Conservation (phyloP, 2,113 vertebrate genomes). For the Chelonoidis abingdonii region DNA sequence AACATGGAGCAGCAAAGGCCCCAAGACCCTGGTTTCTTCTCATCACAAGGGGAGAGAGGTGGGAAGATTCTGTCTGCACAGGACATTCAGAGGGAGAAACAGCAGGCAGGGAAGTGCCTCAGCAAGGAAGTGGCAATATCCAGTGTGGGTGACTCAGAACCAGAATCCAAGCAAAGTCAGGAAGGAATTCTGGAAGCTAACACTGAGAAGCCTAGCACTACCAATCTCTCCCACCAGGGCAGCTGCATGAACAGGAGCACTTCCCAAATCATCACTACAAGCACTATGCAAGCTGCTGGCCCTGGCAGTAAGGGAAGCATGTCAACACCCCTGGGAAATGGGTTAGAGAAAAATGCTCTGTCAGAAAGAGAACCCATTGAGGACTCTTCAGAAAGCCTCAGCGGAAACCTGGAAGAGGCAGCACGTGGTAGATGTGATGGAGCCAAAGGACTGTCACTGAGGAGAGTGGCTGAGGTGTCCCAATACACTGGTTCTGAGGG, state of each 20-base stretch:
- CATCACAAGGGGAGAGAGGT: neutral
- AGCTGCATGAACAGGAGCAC: neutral
- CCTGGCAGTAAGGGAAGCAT: neutral
- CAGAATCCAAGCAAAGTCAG: slow-evolving; percentile 6
- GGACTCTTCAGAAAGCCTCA: neutral
- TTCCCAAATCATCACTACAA: slow-evolving; percentile 13
- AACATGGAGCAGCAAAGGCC: slow-evolving; percentile 31
- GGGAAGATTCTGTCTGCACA: slow-evolving; percentile 32
- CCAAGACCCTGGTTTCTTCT: slow-evolving; percentile 13
- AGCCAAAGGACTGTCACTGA: slow-evolving; percentile 19
- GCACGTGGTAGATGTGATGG: slow-evolving; percentile 33
- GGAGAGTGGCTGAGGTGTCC: slow-evolving; percentile 6
- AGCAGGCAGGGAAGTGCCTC: neutral
- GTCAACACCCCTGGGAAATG: neutral
- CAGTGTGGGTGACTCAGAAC: neutral
- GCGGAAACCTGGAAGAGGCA: neutral
- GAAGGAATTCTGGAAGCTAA: neutral
- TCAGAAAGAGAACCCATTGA: neutral
- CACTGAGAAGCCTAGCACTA: neutral
- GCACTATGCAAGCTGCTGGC: neutral
- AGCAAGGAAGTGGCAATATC: neutral
- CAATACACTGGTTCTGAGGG: neutral
- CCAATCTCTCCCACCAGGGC: neutral
- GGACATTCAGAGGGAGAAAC: slow-evolving; percentile 36
- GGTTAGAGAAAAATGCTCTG: neutral